Conservation (phyloP, 1,140 invertebrate species). For the Hyposmocoma kahamanoa region DNA sequence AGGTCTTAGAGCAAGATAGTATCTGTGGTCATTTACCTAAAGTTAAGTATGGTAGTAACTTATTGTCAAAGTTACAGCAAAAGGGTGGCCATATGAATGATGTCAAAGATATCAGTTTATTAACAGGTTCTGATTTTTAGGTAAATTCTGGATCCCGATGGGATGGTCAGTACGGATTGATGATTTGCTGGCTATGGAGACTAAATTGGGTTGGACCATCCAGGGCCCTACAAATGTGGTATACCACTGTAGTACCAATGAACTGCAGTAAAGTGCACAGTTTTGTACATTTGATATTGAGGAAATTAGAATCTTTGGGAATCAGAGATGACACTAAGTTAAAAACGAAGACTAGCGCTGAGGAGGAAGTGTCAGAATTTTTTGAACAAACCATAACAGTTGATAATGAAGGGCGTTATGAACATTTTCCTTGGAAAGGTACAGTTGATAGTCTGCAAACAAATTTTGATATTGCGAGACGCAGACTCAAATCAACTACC, state of each 20-base stretch:
- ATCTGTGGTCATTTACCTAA: too few relatives aligned
- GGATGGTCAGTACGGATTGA: too few relatives aligned
- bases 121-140: too few relatives aligned
- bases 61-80: too few relatives aligned
- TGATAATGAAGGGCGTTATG: too few relatives aligned
- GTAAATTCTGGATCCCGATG: too few relatives aligned
- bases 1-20: too few relatives aligned
- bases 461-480: background rate
- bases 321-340: background rate
- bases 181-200: constrained; percentile 1
- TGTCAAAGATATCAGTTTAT: too few relatives aligned
- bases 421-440: too few relatives aligned
- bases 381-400: constrained; percentile 1
- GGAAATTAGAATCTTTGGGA: constrained; percentile 5
- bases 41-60: too few relatives aligned
- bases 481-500: background rate
- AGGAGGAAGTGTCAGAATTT: background rate
- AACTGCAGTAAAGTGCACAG: background rate
- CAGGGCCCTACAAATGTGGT: background rate
- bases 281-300: background rate
- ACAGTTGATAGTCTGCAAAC: background rate
- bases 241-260: background rate
- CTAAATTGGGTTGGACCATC: constrained; percentile 6
- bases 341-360: background rate
- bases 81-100: too few relatives aligned